Conservation (phyloP, 2,113 vertebrate genomes). For the Phylloscopus trochiloides region DNA sequence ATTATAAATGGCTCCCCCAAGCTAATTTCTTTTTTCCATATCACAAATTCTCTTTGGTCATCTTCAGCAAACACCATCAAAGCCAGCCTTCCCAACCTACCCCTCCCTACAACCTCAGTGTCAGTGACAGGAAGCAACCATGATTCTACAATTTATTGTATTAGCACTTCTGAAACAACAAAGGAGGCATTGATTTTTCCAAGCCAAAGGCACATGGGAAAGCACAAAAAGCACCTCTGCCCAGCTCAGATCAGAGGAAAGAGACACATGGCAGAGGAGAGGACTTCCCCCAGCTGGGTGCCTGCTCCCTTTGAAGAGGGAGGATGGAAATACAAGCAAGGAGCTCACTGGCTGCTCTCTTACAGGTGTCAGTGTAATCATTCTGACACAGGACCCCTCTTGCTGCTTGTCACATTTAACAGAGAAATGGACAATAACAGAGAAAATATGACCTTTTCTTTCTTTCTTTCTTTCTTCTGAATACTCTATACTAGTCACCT, state of each 20-base stretch:
- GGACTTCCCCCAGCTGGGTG: background rate
- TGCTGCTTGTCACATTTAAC: background rate
- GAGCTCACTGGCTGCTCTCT: background rate
- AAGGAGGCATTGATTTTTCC: constrained; percentile 23
- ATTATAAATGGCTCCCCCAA: constrained; percentile 50
- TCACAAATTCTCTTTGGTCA: constrained; percentile 60
- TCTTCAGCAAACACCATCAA: constrained; percentile 54
- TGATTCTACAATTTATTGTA: constrained; percentile 10
- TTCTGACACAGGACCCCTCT: background rate
- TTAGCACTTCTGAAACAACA: constrained; percentile 41
- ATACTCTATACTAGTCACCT: background rate
- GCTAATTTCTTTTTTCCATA: constrained; percentile 27
- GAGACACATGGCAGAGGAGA: background rate
- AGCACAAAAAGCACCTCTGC: background rate
- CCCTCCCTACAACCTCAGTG: background rate
- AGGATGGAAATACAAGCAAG: background rate
- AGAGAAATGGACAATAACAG: background rate
- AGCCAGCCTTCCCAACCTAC: constrained; percentile 19
- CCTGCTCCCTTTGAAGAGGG: background rate
- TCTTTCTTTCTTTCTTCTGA: background rate
- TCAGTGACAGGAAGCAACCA: background rate
- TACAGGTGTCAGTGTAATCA: background rate
- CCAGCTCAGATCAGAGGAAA: background rate
- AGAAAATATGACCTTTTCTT: background rate
- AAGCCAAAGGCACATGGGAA: background rate